Evolutionary conservation across 2,113 vertebrate species (phyloP), one percentile per base, ranked within the genome.

Genomic region (Strix aluco): DNA sequence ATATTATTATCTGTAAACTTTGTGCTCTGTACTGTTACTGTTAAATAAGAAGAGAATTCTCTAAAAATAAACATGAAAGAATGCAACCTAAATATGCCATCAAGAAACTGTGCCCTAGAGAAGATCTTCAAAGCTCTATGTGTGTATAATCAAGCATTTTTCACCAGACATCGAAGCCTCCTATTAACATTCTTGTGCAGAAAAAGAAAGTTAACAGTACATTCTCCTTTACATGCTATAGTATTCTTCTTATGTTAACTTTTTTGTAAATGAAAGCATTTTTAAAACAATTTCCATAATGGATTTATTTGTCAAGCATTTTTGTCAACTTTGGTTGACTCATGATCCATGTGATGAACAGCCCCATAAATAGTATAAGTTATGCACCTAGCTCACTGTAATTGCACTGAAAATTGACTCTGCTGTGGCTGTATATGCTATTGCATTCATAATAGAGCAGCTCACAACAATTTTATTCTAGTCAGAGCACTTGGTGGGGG

Each of bases 381-480:
- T 55, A 26, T 86, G 36, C n/a, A 72, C 66, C 23, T n/a, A 86
- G 49, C 27, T 96, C 30, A 58, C 8, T 72, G n/a, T 79, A 70
- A 83, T 91, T 88, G 58, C 14, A 61, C 27, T 87, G 57, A 88
- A 82, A 89, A 96, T 89, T 81, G 30, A 46, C 61, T 95, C 65
- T 86, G 44, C 32, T 66, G 12, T 29, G 10, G 14, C 61, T 94
- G 52, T 69, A n/a, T 63, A 46, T 70, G 52, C 30, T 81, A 42
- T 63, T 84, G 26, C 34, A 54, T 92, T 90, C 73, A 66, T 81
- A 62, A 81, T 22, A 88, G 26, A 90, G 27, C 17, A 55, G 67
- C 46, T 81, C 42, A 57, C 30, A 81, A 78, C 7, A 62, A 46
- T 59, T 92, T 90, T 70, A 66, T 88, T 88, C 34, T 51, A 82